Base-by-base conservation (phyloP, 2,797 vertebrate genomes). In the Pygocentrus nattereri region DNA sequence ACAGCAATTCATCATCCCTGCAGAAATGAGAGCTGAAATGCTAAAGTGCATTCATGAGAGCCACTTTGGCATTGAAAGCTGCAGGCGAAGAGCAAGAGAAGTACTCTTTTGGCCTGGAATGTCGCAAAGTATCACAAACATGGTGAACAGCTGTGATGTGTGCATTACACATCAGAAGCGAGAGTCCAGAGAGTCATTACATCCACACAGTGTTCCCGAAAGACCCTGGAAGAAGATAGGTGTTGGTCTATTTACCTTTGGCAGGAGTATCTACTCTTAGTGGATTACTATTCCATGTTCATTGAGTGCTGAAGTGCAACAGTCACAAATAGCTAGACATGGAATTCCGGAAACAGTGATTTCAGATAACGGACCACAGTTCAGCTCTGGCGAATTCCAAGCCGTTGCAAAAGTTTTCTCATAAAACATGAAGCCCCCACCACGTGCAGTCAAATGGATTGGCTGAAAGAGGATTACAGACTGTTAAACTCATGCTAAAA, bases 241-340 rank as follows among this genome's bases (percentile, higher is more conserved):
- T 52, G 59, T 81, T 71, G 81, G 74, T 56, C 10, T 87, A 15
- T 79, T 83, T n/a, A 83, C 38, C 7, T 83, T 85, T n/a, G n/a
- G n/a, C n/a, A n/a, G n/a, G n/a, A n/a, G n/a, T n/a, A n/a, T n/a
- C n/a, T n/a, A n/a, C n/a, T n/a, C n/a, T n/a, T n/a, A n/a, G n/a
- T n/a, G n/a, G n/a, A n/a, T n/a, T n/a, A n/a, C n/a, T n/a, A n/a
- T n/a, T n/a, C n/a, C n/a, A n/a, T n/a, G n/a, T n/a, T n/a, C n/a
- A n/a, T n/a, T n/a, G n/a, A n/a, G n/a, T n/a, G n/a, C n/a, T n/a
- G n/a, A n/a, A n/a, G n/a, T n/a, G n/a, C n/a, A n/a, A n/a, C n/a
- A n/a, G n/a, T n/a, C 71, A 58, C 78, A 79, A 23, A 81, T 86
- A 12, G 38, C 72, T 6, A 69, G 27, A 71, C 73, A 82, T 81